Evolutionary conservation across 2,888 invertebrate genomes (phyloP).

Genomic region (Microctonus aethiopoides): DNA sequence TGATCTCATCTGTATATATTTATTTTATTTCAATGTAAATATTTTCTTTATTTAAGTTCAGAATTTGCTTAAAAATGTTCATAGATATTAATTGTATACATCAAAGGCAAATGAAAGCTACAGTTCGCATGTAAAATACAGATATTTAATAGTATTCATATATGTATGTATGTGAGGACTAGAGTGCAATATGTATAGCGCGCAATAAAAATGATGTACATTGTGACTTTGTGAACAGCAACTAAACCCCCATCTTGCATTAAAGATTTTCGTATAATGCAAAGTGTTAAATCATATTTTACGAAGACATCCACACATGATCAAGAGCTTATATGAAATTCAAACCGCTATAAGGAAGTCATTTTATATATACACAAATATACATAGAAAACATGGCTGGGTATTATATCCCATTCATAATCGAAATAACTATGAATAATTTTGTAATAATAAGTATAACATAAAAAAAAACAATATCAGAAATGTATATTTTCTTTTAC

Average conservation of each 20-base stretch:
- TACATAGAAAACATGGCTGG: neutral
- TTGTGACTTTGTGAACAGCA: neutral
- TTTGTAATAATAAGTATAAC: neutral
- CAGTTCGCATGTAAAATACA: neutral
- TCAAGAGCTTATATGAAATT: constrained; percentile 24
- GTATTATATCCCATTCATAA: neutral
- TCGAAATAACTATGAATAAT: neutral
- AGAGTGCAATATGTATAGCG: neutral
- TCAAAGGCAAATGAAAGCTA: neutral
- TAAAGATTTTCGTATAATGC: constrained; percentile 10
- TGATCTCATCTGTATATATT: neutral
- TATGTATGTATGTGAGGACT: neutral
- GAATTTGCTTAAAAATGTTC: neutral
- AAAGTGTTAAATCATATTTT: constrained; percentile 28
- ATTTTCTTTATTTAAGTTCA: neutral
- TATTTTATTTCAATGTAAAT: neutral
- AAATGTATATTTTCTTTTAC: too few species aligned
- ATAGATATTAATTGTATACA: neutral
- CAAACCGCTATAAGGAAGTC: constrained; percentile 18
- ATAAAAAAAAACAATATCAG: too few species aligned
- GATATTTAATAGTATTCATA: neutral
- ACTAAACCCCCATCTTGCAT: neutral
- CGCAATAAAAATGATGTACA: neutral
- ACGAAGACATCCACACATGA: constrained; percentile 18
- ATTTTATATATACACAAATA: neutral